phyloP scores from a whole-genome alignment of 2,797 vertebrate genomes.

The Calcarius lapponicus region DNA sequence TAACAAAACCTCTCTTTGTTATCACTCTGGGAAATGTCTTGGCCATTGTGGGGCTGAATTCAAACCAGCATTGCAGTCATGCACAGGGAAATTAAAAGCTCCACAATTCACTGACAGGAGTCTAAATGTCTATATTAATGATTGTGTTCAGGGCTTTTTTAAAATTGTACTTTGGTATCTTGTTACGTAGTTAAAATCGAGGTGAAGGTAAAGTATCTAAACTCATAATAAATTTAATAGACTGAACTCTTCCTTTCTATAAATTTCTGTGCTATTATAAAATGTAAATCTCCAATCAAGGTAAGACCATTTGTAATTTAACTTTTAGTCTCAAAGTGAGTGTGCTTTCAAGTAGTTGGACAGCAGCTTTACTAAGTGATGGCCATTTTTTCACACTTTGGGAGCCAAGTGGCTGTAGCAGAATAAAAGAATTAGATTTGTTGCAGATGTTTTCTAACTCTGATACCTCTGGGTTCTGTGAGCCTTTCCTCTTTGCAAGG shows the following conservation, averaged over 20 bases:
- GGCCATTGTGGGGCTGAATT: constrained; percentile 55
- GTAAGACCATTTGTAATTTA: neutral
- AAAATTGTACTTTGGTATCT: neutral
- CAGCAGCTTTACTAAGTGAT: neutral
- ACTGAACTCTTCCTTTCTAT: neutral
- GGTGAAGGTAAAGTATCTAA: neutral
- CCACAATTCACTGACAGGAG: neutral
- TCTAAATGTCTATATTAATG: neutral
- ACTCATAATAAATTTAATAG: neutral
- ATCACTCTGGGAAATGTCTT: constrained; percentile 58
- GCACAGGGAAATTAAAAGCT: constrained; percentile 35
- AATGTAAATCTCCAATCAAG: constrained; percentile 11
- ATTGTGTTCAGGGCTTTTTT: neutral
- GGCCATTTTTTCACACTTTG: constrained; percentile 51
- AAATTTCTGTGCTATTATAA: neutral
- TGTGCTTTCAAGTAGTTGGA: constrained; percentile 30
- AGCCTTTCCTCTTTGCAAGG: neutral
- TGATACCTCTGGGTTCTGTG: neutral
- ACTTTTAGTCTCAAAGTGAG: neutral
- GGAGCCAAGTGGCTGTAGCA: constrained; percentile 22
- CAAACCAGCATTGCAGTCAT: constrained; percentile 45
- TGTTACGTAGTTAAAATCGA: neutral
- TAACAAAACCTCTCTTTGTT: constrained; percentile 73
- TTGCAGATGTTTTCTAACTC: constrained; percentile 51
- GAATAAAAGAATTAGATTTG: constrained; percentile 27